Evolutionary conservation across 2,888 invertebrate species (phyloP), one percentile per base, ranked within the genome.

Genomic region (Leptarthrus brevirostris): DNA sequence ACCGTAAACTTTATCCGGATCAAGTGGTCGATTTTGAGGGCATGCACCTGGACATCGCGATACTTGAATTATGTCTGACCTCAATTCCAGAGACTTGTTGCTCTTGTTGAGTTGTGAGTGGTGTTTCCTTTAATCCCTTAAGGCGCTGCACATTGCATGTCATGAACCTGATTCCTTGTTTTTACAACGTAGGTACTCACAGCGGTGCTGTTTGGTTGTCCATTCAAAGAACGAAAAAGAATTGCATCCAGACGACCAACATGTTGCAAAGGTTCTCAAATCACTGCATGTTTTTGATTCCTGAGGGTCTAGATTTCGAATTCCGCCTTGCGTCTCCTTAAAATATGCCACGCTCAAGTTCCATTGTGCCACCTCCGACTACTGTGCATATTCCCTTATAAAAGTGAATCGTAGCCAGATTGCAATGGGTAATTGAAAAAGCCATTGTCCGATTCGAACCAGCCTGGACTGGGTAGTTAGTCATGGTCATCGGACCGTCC

Each of bases 41-140:
- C 34, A 22, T 30, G 66, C 66, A 66, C 66, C 66, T 47, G 47
- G 66, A 22, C 12, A 8, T 47, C 66, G 66, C 47, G 49, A 66
- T 26, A 66, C 66, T 66, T 49, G 49, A 66, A 30, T 44, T 49
- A 66, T 44, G 66, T 26, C 26, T 66, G 66, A 66, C 66, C 66
- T 66, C 66, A 66, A 47, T 66, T 66, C 26, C 26, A 47, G 47
- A 14, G 34, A 66, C 66, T 66, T 66, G 66, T 66, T 66, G 66
- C 66, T 53, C 47, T 16, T 16, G 12, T 44, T 4, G 8, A 30
- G 4, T 8, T 3, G 44, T 47, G 5, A 6, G 47, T 26, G 34
- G 24, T 12, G 20, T 20, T 53, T 8, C 53, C 53, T 53, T 44
- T 22, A 14, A 53, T 53, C 8, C 20, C 53, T 22, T 18, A 6